Evolutionary conservation across 2,888 invertebrate genomes (phyloP).

Genomic region (Ochropacha duplaris): DNA sequence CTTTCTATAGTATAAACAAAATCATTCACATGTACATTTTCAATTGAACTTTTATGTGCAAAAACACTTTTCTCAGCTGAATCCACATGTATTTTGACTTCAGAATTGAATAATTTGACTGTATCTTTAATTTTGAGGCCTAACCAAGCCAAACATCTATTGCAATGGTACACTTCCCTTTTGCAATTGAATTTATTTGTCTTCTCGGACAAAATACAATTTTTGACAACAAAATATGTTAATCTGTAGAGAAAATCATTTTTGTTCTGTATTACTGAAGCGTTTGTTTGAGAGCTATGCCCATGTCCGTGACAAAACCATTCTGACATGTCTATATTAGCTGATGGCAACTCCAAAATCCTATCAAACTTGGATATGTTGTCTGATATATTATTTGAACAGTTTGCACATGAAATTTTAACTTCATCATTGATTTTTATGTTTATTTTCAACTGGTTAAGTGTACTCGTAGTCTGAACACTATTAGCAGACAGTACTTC

Average conservation of each 20-base stretch:
- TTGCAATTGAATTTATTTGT: slow-evolving; percentile 70
- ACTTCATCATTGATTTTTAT: slow-evolving; percentile 50
- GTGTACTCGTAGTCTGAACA: slow-evolving; percentile 36
- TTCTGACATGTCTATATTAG: slow-evolving; percentile 83
- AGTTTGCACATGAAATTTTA: slow-evolving; percentile 66
- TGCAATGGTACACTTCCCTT: slow-evolving; percentile 78
- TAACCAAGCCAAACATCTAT: slow-evolving; percentile 82
- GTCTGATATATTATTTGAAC: slow-evolving; percentile 73
- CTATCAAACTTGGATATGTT: slow-evolving; percentile 77
- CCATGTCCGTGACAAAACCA: slow-evolving; percentile 86
- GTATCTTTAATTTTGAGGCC: slow-evolving; percentile 74
- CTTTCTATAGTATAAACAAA: slow-evolving; percentile 79
- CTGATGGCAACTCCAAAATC: slow-evolving; percentile 84
- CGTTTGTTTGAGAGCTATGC: slow-evolving; percentile 30
- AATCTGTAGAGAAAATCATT: slow-evolving; percentile 83
- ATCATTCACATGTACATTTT: slow-evolving; percentile 68
- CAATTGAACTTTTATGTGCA: slow-evolving; percentile 41
- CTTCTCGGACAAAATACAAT: slow-evolving; percentile 61
- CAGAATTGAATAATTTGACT: slow-evolving; percentile 83
- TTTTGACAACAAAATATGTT: slow-evolving; percentile 80
- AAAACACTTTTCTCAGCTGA: slow-evolving; percentile 49
- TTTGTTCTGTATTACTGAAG: slow-evolving; percentile 69
- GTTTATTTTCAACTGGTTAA: slow-evolving; percentile 52
- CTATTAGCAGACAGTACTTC: slow-evolving; percentile 55
- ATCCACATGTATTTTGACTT: slow-evolving; percentile 67